phyloP scores from a whole-genome alignment of 2,888 invertebrate genomes.

The Synergus gifuensis region DNA sequence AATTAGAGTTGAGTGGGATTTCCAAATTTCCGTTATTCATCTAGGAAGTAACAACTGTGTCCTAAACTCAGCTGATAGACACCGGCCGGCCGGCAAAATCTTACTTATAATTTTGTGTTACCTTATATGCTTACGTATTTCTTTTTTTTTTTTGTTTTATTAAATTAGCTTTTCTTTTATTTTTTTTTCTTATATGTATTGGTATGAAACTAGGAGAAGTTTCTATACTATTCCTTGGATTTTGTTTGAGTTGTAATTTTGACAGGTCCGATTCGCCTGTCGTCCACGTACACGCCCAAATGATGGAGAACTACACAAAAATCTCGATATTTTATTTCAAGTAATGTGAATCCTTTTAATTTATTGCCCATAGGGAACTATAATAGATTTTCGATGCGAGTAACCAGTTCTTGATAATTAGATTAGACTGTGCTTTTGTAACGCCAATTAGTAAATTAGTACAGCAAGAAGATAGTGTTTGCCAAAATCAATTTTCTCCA shows the following conservation, averaged over 20 bases:
- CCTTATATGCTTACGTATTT: not conserved
- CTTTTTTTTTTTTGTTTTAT: not conserved
- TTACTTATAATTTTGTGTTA: conserved; percentile 13
- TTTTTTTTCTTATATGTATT: too few species aligned
- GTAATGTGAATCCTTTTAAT: not conserved
- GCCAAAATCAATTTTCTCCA: too few species aligned
- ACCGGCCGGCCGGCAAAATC: conserved; percentile 29
- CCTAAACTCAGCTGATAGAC: conserved; percentile 55
- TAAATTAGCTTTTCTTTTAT: too few species aligned
- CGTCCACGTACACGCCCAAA: conserved; percentile 66
- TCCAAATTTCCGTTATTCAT: conserved; percentile 11
- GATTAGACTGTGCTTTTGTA: not conserved
- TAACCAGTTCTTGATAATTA: not conserved
- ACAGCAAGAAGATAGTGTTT: too few species aligned
- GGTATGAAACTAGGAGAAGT: too few species aligned
- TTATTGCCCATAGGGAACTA: not conserved
- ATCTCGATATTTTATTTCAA: not conserved
- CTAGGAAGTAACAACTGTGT: conserved; percentile 40
- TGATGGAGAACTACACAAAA: conserved; percentile 57
- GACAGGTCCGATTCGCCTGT: conserved; percentile 19
- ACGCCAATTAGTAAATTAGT: too few species aligned
- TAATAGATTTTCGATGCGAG: not conserved
- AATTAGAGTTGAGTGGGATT: too few species aligned
- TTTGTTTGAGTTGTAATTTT: conserved; percentile 24
- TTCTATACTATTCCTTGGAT: conserved; percentile 8